These are phyloP conservation scores for Silvanus unidentatus DNA, from an alignment of 2,888 invertebrate species.

Conservation along the genomic window DNA sequence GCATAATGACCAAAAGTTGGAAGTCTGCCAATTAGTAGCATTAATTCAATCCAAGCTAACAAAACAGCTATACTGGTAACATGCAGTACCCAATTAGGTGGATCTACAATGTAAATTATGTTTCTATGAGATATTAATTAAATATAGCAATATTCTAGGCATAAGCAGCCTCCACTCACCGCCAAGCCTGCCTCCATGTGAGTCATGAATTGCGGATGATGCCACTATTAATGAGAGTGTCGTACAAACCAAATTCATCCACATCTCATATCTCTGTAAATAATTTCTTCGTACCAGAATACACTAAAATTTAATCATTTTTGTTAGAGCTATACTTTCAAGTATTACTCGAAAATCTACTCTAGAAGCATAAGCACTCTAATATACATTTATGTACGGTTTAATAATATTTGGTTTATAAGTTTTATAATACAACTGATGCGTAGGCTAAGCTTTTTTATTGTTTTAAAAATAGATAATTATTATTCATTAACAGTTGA, in stretches of 20 bases:
- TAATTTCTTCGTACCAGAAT: constrained; percentile 38
- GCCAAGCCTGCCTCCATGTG: constrained; percentile 10
- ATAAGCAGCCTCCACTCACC: constrained; percentile 13
- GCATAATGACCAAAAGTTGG: constrained; percentile 53
- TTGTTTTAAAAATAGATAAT: too few relatives aligned
- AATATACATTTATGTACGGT: too few relatives aligned
- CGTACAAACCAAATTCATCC: constrained; percentile 42
- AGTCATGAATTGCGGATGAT: constrained; percentile 21
- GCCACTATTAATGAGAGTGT: constrained; percentile 37
- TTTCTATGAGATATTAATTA: constrained; percentile 4
- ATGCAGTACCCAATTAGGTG: constrained; percentile 42
- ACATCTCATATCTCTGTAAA: constrained; percentile 43
- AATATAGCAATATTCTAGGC: constrained; percentile 3
- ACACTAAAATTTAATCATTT: constrained; percentile 19
- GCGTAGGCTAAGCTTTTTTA: too few relatives aligned
- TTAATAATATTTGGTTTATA: too few relatives aligned
- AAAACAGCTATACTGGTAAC: constrained; percentile 46
- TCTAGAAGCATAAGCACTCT: too few relatives aligned
- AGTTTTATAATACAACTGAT: too few relatives aligned
- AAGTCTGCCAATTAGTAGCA: constrained; percentile 51
- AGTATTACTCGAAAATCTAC: too few relatives aligned
- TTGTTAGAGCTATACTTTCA: neutral
- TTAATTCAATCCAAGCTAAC: constrained; percentile 51
- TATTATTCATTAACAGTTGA: too few relatives aligned
- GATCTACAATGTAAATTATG: constrained; percentile 15